Evolutionary conservation across 1,140 invertebrate species (phyloP).

Genomic region (Agrilus planipennis): DNA sequence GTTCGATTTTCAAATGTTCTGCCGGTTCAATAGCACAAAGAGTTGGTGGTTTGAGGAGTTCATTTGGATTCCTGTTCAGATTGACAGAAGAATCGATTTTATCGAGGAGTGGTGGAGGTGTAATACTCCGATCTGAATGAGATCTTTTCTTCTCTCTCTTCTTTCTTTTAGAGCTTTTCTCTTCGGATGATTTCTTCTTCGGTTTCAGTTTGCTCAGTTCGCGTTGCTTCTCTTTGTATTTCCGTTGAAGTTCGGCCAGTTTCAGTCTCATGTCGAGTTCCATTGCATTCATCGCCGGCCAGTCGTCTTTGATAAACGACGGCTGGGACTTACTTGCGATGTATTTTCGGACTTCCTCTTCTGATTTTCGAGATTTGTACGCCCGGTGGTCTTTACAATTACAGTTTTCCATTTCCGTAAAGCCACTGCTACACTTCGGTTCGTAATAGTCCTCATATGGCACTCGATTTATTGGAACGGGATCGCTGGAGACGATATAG

Average conservation of each 20-base stretch:
- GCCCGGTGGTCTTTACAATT: slow-evolving; percentile 14
- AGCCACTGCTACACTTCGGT: slow-evolving; percentile 10
- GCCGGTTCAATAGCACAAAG: slow-evolving; percentile 17
- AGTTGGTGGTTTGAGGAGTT: slow-evolving; percentile 33
- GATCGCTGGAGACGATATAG: not conserved
- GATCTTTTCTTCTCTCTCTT: slow-evolving; percentile 32
- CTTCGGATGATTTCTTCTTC: slow-evolving; percentile 37
- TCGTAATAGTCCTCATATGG: slow-evolving; percentile 8
- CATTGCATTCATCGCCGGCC: slow-evolving; percentile 55
- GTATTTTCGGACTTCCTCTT: slow-evolving; percentile 37
- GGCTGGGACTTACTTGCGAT: slow-evolving; percentile 31
- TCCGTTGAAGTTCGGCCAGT: slow-evolving; percentile 64
- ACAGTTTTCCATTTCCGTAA: slow-evolving; percentile 11
- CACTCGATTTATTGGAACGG: not conserved
- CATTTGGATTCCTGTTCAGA: slow-evolving; percentile 13
- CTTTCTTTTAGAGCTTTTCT: slow-evolving; percentile 31
- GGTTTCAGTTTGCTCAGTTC: slow-evolving; percentile 60
- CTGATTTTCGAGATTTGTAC: slow-evolving; percentile 36
- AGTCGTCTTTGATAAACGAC: slow-evolving; percentile 34
- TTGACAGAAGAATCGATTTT: slow-evolving; percentile 25
- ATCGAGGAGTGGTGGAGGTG: slow-evolving; percentile 32
- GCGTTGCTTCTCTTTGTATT: slow-evolving; percentile 71
- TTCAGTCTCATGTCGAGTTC: slow-evolving; percentile 69
- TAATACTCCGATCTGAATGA: slow-evolving; percentile 18
- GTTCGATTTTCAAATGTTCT: slow-evolving; percentile 1